phyloP scores from a whole-genome alignment of 2,888 invertebrate genomes.

The Eristalis intricaria region DNA sequence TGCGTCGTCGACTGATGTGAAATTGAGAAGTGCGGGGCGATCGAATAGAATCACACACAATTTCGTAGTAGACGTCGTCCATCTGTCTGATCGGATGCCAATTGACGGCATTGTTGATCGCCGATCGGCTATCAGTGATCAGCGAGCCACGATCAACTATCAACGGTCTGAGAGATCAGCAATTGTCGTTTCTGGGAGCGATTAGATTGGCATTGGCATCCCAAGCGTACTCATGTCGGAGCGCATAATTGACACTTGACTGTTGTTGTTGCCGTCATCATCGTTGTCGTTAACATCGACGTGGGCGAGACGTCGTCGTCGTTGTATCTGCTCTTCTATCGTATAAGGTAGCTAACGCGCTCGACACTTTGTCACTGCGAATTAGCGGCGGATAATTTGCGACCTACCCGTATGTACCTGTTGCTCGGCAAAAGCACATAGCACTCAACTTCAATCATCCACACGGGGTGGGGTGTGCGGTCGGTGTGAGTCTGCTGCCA shows the following conservation, averaged over 20 bases:
- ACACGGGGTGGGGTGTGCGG: neutral
- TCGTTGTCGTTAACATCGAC: conserved; percentile 6
- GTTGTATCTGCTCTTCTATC: conserved; percentile 11
- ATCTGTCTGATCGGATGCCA: conserved; percentile 59
- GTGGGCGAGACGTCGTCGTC: conserved; percentile 38
- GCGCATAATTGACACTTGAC: conserved; percentile 52
- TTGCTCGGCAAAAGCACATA: neutral
- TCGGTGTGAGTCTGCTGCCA: neutral
- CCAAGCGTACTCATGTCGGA: conserved; percentile 64
- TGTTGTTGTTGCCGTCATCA: conserved; percentile 14
- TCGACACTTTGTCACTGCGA: conserved; percentile 59
- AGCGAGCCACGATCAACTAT: neutral
- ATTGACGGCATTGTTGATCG: neutral
- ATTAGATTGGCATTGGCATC: conserved; percentile 62
- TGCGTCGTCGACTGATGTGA: neutral
- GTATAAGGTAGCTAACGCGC: conserved; percentile 34
- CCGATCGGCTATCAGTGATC: conserved; percentile 6
- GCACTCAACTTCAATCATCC: conserved; percentile 34
- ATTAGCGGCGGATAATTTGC: conserved; percentile 53
- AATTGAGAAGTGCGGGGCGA: conserved; percentile 19
- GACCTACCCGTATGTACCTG: conserved; percentile 31
- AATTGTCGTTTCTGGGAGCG: conserved; percentile 18
- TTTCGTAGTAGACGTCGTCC: conserved; percentile 50
- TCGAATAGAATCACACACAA: conserved; percentile 25
- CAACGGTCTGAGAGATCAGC: neutral